Percentiles rank a stretch among this genome's conserved stretches.
Evolutionary conservation across 2,797 vertebrate genomes (phyloP).

Genomic region (Nyctibius grandis): DNA sequence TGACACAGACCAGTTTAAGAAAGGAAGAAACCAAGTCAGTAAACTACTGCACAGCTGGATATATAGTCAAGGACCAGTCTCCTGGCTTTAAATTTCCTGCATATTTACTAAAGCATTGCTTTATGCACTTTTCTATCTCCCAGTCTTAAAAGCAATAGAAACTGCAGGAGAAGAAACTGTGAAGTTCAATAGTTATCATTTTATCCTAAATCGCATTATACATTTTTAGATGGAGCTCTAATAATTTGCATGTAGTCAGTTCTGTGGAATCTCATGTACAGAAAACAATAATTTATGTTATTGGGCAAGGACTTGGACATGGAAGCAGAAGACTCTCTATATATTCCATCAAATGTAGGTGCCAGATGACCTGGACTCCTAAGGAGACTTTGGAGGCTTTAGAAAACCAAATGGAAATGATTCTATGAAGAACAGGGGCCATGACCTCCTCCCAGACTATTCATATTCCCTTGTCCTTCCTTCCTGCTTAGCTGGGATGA

Average conservation of each 20-base stretch:
- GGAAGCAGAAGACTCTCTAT: neutral
- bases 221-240: neutral
- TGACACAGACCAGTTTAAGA: conserved; percentile 19
- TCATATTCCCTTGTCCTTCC: neutral
- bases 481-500: neutral
- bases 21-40: conserved; percentile 19
- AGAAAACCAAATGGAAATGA: neutral
- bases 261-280: neutral
- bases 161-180: neutral
- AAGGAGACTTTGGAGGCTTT: neutral
- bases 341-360: neutral
- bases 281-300: neutral
- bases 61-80: neutral
- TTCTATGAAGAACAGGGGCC: neutral
- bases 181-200: neutral
- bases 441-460: neutral
- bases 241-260: neutral
- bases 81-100: conserved; percentile 8
- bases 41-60: conserved; percentile 12
- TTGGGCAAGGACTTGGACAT: neutral
- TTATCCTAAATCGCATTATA: neutral
- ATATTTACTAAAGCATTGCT: neutral
- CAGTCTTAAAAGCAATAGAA: neutral
- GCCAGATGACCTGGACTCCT: neutral
- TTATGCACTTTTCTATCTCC: neutral